Conservation (phyloP, 2,797 vertebrate genomes). For the Tenualosa ilisha region DNA sequence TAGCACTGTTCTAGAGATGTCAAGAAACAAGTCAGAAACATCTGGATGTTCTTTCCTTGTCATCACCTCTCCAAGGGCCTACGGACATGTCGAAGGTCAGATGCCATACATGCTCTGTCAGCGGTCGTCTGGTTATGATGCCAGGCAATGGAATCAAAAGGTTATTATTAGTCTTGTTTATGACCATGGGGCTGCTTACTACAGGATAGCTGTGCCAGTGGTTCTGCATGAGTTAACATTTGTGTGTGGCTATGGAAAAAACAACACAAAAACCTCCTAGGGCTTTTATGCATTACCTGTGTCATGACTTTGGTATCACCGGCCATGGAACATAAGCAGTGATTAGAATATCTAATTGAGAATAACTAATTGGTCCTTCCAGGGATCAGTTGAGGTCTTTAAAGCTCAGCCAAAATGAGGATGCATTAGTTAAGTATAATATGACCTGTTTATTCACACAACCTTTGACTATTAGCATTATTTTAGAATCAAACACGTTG, state of each 20-base stretch:
- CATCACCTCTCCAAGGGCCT: background rate
- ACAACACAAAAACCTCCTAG: conserved; percentile 28
- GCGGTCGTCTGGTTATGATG: background rate
- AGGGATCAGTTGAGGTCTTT: conserved; percentile 15
- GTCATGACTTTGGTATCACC: conserved; percentile 36
- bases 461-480: conserved; percentile 62
- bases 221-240: conserved; percentile 25
- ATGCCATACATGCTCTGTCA: background rate
- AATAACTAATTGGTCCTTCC: conserved; percentile 47
- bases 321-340: conserved; percentile 28
- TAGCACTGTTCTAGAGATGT: background rate
- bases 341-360: conserved; percentile 19
- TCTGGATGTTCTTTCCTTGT: conserved; percentile 7
- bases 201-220: background rate
- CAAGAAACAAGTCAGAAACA: background rate
- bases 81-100: background rate
- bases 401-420: background rate
- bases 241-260: conserved; percentile 28
- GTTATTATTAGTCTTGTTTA: conserved; percentile 15
- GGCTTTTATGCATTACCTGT: conserved; percentile 31
- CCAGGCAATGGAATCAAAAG: background rate
- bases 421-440: conserved; percentile 33
- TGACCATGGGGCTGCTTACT: background rate
- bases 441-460: conserved; percentile 59
- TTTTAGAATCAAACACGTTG: conserved; percentile 63